Percentiles rank a stretch among this genome's conserved stretches.
phyloP scores from a whole-genome alignment of 2,797 vertebrate genomes.

The Pipistrellus nathusii region DNA sequence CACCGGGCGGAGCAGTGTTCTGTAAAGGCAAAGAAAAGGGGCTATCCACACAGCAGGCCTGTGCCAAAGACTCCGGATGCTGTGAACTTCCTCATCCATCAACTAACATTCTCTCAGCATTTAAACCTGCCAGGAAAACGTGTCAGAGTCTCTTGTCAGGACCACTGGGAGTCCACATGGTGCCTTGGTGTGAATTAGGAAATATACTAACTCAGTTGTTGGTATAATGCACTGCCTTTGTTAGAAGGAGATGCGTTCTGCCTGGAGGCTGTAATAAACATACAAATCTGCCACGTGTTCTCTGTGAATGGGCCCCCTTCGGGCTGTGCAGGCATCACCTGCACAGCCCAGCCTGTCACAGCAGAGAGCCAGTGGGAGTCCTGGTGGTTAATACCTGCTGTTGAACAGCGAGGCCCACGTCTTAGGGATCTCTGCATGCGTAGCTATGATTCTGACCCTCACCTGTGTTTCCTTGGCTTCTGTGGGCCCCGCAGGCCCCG shows the following conservation, averaged over 20 bases:
- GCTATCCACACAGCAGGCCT: not conserved
- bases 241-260: not conserved
- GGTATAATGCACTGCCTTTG: not conserved
- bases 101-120: not conserved
- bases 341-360: not conserved
- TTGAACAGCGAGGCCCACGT: not conserved
- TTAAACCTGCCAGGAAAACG: conserved; percentile 28
- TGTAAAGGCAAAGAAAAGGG: not conserved
- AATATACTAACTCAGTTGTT: not conserved
- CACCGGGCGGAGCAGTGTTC: not conserved
- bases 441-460: not conserved
- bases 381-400: not conserved
- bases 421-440: not conserved
- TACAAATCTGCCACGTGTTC: not conserved
- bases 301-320: not conserved
- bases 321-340: accelerated
- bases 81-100: not conserved
- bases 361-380: not conserved
- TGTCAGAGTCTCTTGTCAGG: conserved; percentile 10
- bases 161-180: not conserved
- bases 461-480: not conserved
- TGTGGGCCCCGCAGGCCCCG: conserved; percentile 15
- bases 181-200: conserved; percentile 35
- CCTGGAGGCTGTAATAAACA: not conserved
- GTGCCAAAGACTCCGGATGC: not conserved